Conservation (phyloP, 2,797 vertebrate species). For the Etheostoma nigrum region DNA sequence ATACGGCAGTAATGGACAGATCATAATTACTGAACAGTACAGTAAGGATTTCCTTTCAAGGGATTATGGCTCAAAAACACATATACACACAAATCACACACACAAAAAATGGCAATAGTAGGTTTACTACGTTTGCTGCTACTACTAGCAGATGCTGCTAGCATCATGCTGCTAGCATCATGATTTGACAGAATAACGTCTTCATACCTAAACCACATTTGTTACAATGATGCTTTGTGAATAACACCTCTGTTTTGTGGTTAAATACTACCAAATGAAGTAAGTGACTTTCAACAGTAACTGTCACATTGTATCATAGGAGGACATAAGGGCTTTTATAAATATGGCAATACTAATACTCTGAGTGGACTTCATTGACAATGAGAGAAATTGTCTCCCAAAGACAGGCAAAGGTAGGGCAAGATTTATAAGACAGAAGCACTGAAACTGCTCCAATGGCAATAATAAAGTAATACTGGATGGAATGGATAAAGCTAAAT, state of each 20-base stretch:
- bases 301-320: background rate
- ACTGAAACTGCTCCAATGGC: conserved; percentile 3
- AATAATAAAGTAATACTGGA: conserved; percentile 7
- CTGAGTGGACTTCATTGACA: background rate
- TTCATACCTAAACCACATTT: background rate
- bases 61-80: conserved; percentile 18
- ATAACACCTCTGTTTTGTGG: background rate
- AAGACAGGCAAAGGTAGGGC: background rate
- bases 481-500: conserved; percentile 17
- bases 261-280: background rate
- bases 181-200: background rate
- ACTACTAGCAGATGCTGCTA: too few species aligned
- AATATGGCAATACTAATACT: conserved; percentile 5
- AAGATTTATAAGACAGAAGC: conserved; percentile 16
- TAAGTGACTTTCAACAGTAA: background rate
- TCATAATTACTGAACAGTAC: conserved; percentile 34
- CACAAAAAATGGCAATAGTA: background rate
- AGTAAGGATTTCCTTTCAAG: conserved; percentile 17
- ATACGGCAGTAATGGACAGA: conserved; percentile 29
- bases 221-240: background rate
- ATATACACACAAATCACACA: background rate
- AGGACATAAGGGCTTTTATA: background rate
- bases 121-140: background rate
- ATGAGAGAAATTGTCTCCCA: conserved; percentile 22
- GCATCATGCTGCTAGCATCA: too few species aligned